A percentile compares a stretch with the other conserved stretches of the same genome.
These are phyloP conservation scores for Leuciscus idus DNA, from an alignment of 2,113 vertebrate species.

Conservation along the genomic window DNA sequence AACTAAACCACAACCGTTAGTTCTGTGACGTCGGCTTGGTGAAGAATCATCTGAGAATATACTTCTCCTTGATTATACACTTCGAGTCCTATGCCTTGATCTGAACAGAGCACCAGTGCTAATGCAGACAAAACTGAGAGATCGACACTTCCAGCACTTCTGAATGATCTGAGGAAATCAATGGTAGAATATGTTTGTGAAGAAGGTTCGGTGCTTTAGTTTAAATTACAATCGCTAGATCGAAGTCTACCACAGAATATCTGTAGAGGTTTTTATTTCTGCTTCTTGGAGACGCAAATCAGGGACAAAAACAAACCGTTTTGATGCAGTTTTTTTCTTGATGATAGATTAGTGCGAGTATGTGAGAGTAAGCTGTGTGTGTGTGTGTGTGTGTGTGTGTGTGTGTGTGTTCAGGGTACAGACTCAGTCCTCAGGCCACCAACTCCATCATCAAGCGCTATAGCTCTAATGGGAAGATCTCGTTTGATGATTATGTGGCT, in stretches of 20 bases:
- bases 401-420: slow-evolving; percentile 66
- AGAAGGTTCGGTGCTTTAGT: not conserved
- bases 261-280: not conserved
- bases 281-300: not conserved
- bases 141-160: too few species aligned
- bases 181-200: not conserved
- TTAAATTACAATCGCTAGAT: not conserved
- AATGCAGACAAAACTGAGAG: not conserved
- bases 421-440: slow-evolving; percentile 88
- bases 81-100: not conserved
- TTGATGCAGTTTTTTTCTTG: not conserved
- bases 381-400: too few species aligned
- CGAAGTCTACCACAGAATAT: not conserved
- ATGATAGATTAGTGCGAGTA: too few species aligned
- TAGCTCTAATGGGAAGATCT: slow-evolving; percentile 83
- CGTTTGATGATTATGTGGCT: slow-evolving; percentile 92
- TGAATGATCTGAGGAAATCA: not conserved
- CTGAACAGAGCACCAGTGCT: not conserved
- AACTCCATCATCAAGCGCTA: slow-evolving; percentile 83
- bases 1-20: too few species aligned
- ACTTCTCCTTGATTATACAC: not conserved
- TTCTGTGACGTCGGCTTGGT: too few species aligned
- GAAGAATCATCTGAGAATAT: too few species aligned
- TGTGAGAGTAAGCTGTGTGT: too few species aligned
- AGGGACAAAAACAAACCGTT: not conserved